Percentiles rank a stretch among this genome's conserved stretches.
Conservation (phyloP, 2,113 vertebrate genomes). For the Barbus barbus region DNA sequence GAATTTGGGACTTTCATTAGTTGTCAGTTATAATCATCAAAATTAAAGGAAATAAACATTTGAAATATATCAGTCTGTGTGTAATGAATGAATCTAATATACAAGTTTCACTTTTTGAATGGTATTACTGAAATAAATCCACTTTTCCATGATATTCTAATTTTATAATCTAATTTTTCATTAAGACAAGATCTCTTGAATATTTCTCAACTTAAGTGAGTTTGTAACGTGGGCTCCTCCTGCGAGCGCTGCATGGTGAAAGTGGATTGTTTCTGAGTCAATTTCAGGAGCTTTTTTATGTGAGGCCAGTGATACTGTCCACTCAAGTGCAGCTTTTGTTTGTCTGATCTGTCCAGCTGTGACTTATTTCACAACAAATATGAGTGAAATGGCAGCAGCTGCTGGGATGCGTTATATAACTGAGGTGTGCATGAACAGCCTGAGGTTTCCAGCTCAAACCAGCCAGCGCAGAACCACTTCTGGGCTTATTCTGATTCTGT, state of each 20-base stretch:
- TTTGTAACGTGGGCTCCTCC: not conserved
- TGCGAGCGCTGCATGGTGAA: too few species aligned
- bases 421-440: not conserved
- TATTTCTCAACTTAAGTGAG: slow-evolving; percentile 23
- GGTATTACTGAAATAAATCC: too few species aligned
- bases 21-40: too few species aligned
- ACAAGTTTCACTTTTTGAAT: too few species aligned
- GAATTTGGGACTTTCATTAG: too few species aligned
- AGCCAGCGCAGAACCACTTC: not conserved
- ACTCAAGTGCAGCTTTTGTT: not conserved
- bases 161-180: too few species aligned
- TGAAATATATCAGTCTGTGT: too few species aligned
- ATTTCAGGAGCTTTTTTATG: not conserved
- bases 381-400: not conserved
- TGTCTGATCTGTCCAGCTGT: not conserved
- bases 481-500: not conserved
- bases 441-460: not conserved
- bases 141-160: too few species aligned
- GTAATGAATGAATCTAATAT: too few species aligned
- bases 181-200: not conserved
- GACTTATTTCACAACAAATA: not conserved
- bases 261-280: not conserved
- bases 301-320: not conserved
- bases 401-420: not conserved
- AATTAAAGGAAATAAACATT: too few species aligned